Evolutionary conservation across 2,797 vertebrate species (phyloP).

Genomic region (Podarcis lilfordi): DNA sequence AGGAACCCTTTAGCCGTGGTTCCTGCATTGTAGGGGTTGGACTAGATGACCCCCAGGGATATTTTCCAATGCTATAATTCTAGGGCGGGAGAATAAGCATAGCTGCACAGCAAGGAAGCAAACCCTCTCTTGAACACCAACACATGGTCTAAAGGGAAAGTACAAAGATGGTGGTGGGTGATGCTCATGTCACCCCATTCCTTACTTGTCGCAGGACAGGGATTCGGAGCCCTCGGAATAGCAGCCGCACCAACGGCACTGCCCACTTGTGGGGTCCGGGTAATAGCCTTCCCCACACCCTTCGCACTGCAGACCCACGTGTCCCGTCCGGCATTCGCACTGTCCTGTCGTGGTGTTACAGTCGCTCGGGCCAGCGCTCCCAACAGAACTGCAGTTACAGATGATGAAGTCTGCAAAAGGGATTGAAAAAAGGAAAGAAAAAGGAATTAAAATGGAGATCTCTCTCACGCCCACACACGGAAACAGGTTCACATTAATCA

Average conservation of each 20-base stretch:
- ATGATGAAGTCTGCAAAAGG: conserved; percentile 63
- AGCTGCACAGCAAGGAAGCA: not conserved
- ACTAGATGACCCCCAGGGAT: too few relatives aligned
- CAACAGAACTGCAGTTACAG: conserved; percentile 77
- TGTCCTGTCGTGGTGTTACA: conserved; percentile 71
- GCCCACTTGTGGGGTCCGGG: not conserved
- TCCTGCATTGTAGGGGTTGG: too few relatives aligned
- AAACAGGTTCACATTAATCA: not conserved
- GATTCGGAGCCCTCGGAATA: conserved; percentile 47
- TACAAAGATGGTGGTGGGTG: rapidly evolving
- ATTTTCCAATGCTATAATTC: too few relatives aligned
- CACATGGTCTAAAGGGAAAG: rapidly evolving
- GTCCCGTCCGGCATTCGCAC: conserved; percentile 69
- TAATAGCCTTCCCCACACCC: conserved; percentile 66
- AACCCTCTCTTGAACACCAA: rapidly evolving
- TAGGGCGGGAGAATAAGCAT: too few relatives aligned
- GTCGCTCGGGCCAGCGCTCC: conserved; percentile 48
- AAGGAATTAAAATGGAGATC: not conserved
- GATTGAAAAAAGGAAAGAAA: conserved; percentile 36
- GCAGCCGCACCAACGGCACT: conserved; percentile 71
- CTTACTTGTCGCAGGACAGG: conserved; percentile 71
- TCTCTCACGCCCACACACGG: too few relatives aligned
- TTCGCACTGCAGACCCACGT: conserved; percentile 66
- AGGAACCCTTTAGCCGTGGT: too few relatives aligned
- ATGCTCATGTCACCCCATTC: rapidly evolving